These are phyloP conservation scores for Ptychoptera contaminata DNA, from an alignment of 2,888 invertebrate species.

Conservation along the genomic window DNA sequence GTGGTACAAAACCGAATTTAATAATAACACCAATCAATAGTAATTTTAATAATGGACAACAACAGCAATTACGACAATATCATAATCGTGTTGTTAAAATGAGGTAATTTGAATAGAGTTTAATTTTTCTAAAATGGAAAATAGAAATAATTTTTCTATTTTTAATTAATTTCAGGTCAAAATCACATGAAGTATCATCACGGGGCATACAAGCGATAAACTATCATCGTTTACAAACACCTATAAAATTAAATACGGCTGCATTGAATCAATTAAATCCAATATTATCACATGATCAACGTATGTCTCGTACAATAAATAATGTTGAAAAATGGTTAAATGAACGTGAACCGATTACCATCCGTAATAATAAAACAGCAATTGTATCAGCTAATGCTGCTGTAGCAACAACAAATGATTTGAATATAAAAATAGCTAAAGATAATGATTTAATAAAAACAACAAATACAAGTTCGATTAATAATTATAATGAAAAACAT, in stretches of 20 bases:
- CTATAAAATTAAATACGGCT: constrained; percentile 23
- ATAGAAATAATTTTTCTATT: neutral
- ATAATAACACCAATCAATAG: constrained; percentile 6
- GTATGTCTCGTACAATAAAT: constrained; percentile 21
- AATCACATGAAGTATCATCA: neutral
- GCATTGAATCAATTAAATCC: constrained; percentile 19
- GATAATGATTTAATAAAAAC: constrained; percentile 7
- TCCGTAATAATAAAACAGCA: too few species aligned
- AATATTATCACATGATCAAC: constrained; percentile 17
- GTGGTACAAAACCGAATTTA: constrained; percentile 1
- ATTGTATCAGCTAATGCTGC: neutral
- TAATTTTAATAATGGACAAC: constrained; percentile 12
- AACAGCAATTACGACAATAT: constrained; percentile 20
- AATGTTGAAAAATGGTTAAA: constrained; percentile 37
- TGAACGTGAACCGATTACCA: constrained; percentile 14
- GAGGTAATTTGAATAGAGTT: neutral
- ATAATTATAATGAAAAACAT: constrained; percentile 11
- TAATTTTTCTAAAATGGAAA: neutral
- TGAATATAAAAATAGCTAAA: constrained; percentile 8
- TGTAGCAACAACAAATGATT: neutral
- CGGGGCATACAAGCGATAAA: neutral
- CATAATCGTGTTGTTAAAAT: constrained; percentile 15
- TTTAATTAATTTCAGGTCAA: neutral
- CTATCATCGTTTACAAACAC: constrained; percentile 24
- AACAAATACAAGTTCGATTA: constrained; percentile 6